Base-by-base conservation (phyloP, 2,797 vertebrate species). In the Sebastes kiyomatsui region DNA sequence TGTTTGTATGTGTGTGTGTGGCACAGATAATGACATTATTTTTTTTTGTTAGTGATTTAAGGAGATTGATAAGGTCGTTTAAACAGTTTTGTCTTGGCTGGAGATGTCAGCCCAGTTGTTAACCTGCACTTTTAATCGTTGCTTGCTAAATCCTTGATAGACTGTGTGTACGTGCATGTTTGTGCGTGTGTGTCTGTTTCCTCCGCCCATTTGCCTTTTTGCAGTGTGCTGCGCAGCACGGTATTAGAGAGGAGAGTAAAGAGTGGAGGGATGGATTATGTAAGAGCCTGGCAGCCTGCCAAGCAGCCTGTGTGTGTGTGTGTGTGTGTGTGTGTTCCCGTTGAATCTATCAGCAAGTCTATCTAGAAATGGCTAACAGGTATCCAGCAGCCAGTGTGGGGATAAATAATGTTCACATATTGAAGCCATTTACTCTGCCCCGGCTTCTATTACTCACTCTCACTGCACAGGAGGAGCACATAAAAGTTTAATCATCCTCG, bases 391-490 rank as follows among this genome's bases (percentile, higher is more conserved):
- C 76, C 83, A 82, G 84, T 72, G 78, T 85, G 74, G 67, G 82
- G 87, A 92, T 94, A 94, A 93, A 92, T 90, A 90, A 90, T 84
- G 80, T 77, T 82, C 85, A 88, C 92, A 94, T 89, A 92, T 83
- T 93, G 91, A 89, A 92, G 88, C 77, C 84, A 93, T 95, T 95
- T 92, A 85, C 91, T 83, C 82, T 60, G 55, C 79, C 68, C 38
- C 13, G 3, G 77, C 80, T 77, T 86, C 85, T 82, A 88, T 93
- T 93, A 89, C 88, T 92, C 90, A 88, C 79, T 88, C 84, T 79
- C 78, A 66, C 84, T 85, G 89, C 80, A 85, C 85, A 90, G 85
- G 85, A 93, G 88, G 81, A 87, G 78, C 75, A 54, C 60, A 84
- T 91, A 85, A 92, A 90, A 86, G 77, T 91, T 93, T 90, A 92